These are phyloP conservation scores for Drosophila gunungcola DNA, from an alignment of 1,140 invertebrate species.

Conservation along the genomic window DNA sequence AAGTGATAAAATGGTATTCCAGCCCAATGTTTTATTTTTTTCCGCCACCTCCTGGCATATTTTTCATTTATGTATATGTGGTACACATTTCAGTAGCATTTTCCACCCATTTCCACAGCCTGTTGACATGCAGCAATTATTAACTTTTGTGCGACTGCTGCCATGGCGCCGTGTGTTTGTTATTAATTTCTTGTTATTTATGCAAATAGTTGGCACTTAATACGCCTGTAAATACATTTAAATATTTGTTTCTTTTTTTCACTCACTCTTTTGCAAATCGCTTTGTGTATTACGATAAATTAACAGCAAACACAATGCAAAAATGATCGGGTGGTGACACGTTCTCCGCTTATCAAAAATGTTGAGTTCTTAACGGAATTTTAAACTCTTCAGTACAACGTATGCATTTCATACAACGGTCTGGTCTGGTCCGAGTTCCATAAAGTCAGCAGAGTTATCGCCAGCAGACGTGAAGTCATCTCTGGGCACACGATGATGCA, in stretches of 20 bases:
- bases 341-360: conserved; percentile 69
- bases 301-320: conserved; percentile 56
- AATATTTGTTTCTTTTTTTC: conserved; percentile 23
- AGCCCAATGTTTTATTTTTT: conserved; percentile 26
- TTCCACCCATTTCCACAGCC: conserved; percentile 31
- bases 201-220: conserved; percentile 84
- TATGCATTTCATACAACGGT: conserved; percentile 39
- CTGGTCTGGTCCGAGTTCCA: conserved; percentile 39
- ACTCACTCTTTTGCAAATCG: conserved; percentile 51
- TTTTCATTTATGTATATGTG: conserved; percentile 79
- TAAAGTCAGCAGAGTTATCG: conserved; percentile 78
- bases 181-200: conserved; percentile 84
- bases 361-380: conserved; percentile 48
- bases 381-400: conserved; percentile 39
- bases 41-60: conserved; percentile 45
- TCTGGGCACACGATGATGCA: conserved; percentile 29
- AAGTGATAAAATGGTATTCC: conserved; percentile 80
- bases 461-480: conserved; percentile 80
- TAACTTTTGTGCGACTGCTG: conserved; percentile 80
- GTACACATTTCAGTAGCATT: conserved; percentile 57
- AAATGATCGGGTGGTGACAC: conserved; percentile 36
- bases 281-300: conserved; percentile 76
- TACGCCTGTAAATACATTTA: conserved; percentile 66
- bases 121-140: conserved; percentile 82
- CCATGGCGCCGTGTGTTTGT: conserved; percentile 80